phyloP scores from a whole-genome alignment of 2,888 invertebrate genomes.

The Leptopterna dolabrata region DNA sequence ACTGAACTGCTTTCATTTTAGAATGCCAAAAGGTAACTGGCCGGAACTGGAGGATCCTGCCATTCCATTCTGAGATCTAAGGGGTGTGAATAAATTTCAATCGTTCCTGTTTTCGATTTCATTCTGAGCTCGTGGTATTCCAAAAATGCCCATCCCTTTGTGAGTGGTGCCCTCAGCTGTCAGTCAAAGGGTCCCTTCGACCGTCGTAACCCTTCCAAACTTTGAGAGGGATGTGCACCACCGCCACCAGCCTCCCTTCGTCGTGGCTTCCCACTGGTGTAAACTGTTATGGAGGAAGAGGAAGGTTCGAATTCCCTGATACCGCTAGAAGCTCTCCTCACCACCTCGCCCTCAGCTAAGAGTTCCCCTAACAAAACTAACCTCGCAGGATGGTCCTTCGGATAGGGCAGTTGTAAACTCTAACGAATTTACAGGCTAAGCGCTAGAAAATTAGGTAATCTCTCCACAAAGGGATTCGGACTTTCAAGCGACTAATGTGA shows the following conservation, averaged over 20 bases:
- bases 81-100: conserved; percentile 6
- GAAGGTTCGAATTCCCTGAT: conserved; percentile 24
- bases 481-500: not conserved
- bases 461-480: not conserved
- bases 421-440: not conserved
- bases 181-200: conserved; percentile 25
- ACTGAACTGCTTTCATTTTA: too few relatives aligned
- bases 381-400: not conserved
- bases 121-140: conserved; percentile 21
- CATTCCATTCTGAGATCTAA: not conserved
- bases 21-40: not conserved
- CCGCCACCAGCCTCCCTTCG: not conserved
- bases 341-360: not conserved
- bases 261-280: not conserved
- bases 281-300: conserved; percentile 27
- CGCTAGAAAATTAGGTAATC: not conserved
- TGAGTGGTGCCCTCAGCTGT: conserved; percentile 25
- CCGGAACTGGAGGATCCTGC: not conserved
- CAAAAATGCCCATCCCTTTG: conserved; percentile 27
- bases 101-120: conserved; percentile 24
- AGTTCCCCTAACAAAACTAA: conserved; percentile 23
- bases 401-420: not conserved
- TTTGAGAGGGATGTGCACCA: conserved; percentile 6
- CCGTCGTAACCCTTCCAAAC: conserved; percentile 36
- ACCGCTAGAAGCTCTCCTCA: not conserved